Percentiles rank a stretch among this genome's conserved stretches.
Conservation (phyloP, 2,888 invertebrate genomes). For the Hypselothyrea guttata region DNA sequence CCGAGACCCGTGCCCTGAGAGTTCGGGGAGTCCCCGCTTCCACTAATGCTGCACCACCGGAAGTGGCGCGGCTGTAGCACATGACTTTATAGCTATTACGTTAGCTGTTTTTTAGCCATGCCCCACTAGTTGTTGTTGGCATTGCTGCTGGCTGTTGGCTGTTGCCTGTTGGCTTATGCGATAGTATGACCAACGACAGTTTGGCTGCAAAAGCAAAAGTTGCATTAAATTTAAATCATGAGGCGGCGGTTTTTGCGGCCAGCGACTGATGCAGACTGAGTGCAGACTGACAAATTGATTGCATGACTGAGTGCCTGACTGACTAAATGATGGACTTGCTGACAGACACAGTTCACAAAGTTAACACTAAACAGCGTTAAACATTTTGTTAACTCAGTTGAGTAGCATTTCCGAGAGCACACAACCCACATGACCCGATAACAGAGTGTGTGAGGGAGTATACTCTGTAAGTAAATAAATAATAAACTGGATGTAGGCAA, state of each 20-base stretch:
- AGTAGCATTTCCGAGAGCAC: too few relatives aligned
- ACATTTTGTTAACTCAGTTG: conserved; percentile 15
- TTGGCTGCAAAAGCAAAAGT: conserved; percentile 58
- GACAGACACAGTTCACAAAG: conserved; percentile 35
- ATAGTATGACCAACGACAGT: conserved; percentile 35
- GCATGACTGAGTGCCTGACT: conserved; percentile 13
- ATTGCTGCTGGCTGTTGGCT: conserved; percentile 17
- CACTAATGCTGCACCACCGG: conserved; percentile 47
- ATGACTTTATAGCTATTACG: conserved; percentile 67
- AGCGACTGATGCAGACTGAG: conserved; percentile 19
- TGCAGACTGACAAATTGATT: conserved; percentile 25
- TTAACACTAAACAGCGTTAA: conserved; percentile 53
- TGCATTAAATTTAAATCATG: conserved; percentile 72
- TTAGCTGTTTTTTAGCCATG: conserved; percentile 22
- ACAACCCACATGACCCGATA: not conserved
- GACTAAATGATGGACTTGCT: conserved; percentile 12
- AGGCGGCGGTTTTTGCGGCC: conserved; percentile 64
- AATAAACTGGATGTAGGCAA: too few relatives aligned
- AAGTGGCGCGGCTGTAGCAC: conserved; percentile 63
- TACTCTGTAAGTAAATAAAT: conserved; percentile 12
- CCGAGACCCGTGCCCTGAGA: conserved; percentile 9
- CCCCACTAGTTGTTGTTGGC: conserved; percentile 26
- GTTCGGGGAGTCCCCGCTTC: not conserved
- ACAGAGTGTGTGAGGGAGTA: too few relatives aligned
- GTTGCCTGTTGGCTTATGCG: not conserved